phyloP scores from a whole-genome alignment of 1,140 invertebrate species.

The Drosophila lacertosa region DNA sequence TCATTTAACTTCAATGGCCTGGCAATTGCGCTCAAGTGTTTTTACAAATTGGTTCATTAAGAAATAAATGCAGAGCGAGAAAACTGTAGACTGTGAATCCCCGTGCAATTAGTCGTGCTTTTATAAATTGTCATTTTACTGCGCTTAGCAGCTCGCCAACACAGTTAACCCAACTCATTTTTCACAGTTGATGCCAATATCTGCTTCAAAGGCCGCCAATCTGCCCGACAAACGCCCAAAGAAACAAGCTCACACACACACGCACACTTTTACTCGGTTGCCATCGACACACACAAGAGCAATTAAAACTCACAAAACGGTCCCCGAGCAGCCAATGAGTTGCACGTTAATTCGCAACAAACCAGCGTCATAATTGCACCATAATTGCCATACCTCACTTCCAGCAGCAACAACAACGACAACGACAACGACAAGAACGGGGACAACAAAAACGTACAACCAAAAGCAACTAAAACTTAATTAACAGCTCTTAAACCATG shows the following conservation, averaged over 20 bases:
- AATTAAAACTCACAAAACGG: conserved; percentile 50
- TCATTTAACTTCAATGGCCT: conserved; percentile 77
- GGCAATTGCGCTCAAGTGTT: conserved; percentile 68
- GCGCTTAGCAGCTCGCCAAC: conserved; percentile 24
- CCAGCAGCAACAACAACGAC: conserved; percentile 15
- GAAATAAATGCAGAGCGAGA: conserved; percentile 5
- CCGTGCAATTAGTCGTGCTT: conserved; percentile 49
- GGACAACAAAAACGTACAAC: too few relatives aligned
- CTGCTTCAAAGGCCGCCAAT: not conserved
- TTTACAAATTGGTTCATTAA: conserved; percentile 72
- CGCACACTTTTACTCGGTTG: not conserved
- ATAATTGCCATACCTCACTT: conserved; percentile 63
- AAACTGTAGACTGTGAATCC: conserved; percentile 20
- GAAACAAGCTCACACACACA: not conserved
- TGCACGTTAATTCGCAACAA: conserved; percentile 58
- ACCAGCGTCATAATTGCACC: conserved; percentile 64
- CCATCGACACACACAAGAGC: conserved; percentile 1
- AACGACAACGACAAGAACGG: too few relatives aligned
- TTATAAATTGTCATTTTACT: conserved; percentile 55
- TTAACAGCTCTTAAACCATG: conserved; percentile 35
- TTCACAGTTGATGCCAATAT: conserved; percentile 17
- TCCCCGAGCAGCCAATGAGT: conserved; percentile 44
- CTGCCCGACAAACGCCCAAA: not conserved
- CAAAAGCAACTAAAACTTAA: conserved; percentile 54
- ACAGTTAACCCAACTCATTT: conserved; percentile 35